Evolutionary conservation across 2,888 invertebrate genomes (phyloP).

Genomic region (Choristoneura rosaceana): DNA sequence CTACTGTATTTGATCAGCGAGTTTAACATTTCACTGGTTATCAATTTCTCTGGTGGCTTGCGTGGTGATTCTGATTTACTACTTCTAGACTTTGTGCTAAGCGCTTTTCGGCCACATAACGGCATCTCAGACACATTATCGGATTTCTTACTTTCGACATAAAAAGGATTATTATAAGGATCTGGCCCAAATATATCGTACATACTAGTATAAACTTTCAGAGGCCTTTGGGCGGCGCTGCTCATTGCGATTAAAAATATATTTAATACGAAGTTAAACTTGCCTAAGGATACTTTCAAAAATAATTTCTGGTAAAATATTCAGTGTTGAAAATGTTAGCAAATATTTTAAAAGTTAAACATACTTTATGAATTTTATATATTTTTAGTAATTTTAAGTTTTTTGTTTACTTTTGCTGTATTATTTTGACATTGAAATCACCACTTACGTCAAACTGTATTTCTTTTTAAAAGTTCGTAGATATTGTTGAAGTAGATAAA

Average conservation of each 20-base stretch:
- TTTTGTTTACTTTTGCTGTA: slow-evolving; percentile 24
- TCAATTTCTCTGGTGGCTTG: slow-evolving; percentile 43
- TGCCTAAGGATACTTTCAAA: neutral
- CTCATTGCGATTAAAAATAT: neutral
- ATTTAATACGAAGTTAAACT: neutral
- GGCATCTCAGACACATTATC: slow-evolving; percentile 6
- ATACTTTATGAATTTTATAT: slow-evolving; percentile 16
- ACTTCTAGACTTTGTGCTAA: neutral
- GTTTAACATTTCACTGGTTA: slow-evolving; percentile 67
- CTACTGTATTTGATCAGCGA: slow-evolving; percentile 57
- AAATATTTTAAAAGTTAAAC: neutral
- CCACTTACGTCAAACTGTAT: neutral
- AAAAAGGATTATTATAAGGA: slow-evolving; percentile 51
- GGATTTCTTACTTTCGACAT: slow-evolving; percentile 43
- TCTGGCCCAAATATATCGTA: slow-evolving; percentile 58
- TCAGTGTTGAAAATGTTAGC: neutral
- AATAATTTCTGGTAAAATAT: neutral
- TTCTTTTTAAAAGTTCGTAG: slow-evolving; percentile 1
- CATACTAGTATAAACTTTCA: slow-evolving; percentile 63
- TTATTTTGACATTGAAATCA: slow-evolving; percentile 29
- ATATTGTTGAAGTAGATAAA: neutral
- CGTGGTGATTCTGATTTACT: neutral
- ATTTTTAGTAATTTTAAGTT: slow-evolving; percentile 42
- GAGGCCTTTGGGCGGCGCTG: neutral
- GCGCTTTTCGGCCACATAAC: neutral